Conservation (phyloP, 1,140 invertebrate species). For the Galendromus occidentalis region DNA sequence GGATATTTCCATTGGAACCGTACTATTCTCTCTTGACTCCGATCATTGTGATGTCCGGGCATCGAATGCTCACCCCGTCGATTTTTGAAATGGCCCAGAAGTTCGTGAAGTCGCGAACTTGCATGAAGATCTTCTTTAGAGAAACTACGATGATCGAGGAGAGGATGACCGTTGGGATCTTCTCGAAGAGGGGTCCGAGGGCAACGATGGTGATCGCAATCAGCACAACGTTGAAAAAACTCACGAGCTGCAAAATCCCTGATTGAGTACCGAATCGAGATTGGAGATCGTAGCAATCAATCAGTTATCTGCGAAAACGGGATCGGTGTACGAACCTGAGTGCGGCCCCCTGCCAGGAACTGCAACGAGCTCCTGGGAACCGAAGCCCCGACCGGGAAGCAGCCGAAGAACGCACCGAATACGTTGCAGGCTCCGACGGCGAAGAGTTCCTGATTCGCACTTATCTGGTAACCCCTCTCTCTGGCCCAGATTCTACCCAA, state of each 20-base stretch:
- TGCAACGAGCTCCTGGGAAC: conserved; percentile 18
- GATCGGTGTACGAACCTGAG: not conserved
- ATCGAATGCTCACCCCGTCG: conserved; percentile 18
- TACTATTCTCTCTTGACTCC: no score
- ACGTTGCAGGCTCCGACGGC: conserved; percentile 22
- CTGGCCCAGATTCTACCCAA: conserved; percentile 9
- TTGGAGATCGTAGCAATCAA: no score
- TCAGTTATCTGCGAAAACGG: no score
- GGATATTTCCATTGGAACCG: no score
- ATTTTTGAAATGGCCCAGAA: conserved; percentile 27
- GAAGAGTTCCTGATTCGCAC: conserved; percentile 23
- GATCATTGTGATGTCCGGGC: not conserved
- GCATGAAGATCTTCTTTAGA: conserved; percentile 27
- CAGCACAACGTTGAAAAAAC: not conserved
- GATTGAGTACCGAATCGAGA: no score
- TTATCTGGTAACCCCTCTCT: conserved; percentile 19
- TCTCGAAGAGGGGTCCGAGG: conserved; percentile 4
- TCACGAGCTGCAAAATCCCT: not conserved
- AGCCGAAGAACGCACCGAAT: conserved; percentile 21
- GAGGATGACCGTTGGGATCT: conserved; percentile 1
- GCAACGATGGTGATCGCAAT: conserved; percentile 7
- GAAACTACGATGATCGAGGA: conserved; percentile 28
- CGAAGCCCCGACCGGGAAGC: conserved; percentile 20
- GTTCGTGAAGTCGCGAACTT: conserved; percentile 25
- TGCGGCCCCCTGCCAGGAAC: not conserved